These are phyloP conservation scores for Cheiracanthium punctorium DNA, from an alignment of 2,888 invertebrate species.

Conservation along the genomic window DNA sequence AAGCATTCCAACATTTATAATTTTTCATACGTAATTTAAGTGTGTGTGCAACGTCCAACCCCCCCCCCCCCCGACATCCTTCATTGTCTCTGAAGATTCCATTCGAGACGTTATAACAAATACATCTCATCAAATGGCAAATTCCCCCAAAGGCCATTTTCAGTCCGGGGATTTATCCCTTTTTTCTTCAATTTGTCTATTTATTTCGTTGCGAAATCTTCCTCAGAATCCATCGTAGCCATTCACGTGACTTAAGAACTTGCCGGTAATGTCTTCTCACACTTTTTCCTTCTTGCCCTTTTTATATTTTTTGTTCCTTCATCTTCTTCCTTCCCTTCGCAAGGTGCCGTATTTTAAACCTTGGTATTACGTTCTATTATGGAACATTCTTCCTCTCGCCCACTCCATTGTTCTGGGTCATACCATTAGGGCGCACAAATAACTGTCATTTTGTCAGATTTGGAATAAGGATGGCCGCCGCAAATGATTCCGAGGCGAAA, in stretches of 20 bases:
- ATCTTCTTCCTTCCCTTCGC: neutral
- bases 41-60: too few relatives aligned
- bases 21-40: too few relatives aligned
- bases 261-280: slow-evolving; percentile 10
- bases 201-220: neutral
- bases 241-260: slow-evolving; percentile 1
- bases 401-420: slow-evolving; percentile 48
- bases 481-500: slow-evolving; percentile 34
- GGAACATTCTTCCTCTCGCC: slow-evolving; percentile 22
- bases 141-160: neutral
- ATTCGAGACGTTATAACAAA: too few relatives aligned
- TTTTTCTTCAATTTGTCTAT: neutral
- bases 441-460: slow-evolving; percentile 34
- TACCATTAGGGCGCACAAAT: slow-evolving; percentile 40
- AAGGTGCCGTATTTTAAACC: slow-evolving; percentile 16
- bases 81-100: too few relatives aligned
- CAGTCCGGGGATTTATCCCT: neutral
- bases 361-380: slow-evolving; percentile 43
- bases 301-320: too few relatives aligned
- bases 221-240: neutral
- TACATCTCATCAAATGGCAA: neutral
- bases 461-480: slow-evolving; percentile 30
- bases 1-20: too few relatives aligned
- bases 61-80: too few relatives aligned
- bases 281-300: neutral